phyloP scores from a whole-genome alignment of 1,140 invertebrate species.

The Penaeus vannamei region DNA sequence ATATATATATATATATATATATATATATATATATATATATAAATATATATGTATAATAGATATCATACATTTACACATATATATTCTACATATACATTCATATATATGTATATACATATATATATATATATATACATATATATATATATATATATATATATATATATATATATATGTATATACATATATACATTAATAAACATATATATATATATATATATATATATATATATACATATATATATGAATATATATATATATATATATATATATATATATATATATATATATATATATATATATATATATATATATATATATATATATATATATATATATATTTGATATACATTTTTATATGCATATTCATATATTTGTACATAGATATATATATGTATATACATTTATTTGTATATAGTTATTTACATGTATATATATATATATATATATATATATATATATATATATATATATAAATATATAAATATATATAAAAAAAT shows the following conservation, averaged over 20 bases:
- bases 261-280: constrained; percentile 18
- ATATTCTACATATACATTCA: no score
- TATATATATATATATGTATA: constrained; percentile 8
- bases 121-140: no score
- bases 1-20: no score
- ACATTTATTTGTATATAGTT: not conserved
- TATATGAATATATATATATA: constrained; percentile 18
- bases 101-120: no score
- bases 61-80: no score
- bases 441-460: no score
- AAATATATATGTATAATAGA: no score
- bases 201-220: constrained; percentile 11
- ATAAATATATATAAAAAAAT: no score
- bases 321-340: constrained; percentile 8
- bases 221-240: constrained; percentile 23
- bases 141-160: constrained; percentile 11
- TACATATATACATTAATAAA: not conserved
- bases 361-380: constrained; percentile 29
- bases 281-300: constrained; percentile 5
- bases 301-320: constrained; percentile 26
- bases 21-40: no score
- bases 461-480: no score
- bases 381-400: constrained; percentile 15
- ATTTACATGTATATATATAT: not conserved
- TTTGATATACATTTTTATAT: constrained; percentile 2